These are phyloP conservation scores for Acromyrmex heyeri DNA, from an alignment of 1,140 invertebrate genomes.

Conservation along the genomic window DNA sequence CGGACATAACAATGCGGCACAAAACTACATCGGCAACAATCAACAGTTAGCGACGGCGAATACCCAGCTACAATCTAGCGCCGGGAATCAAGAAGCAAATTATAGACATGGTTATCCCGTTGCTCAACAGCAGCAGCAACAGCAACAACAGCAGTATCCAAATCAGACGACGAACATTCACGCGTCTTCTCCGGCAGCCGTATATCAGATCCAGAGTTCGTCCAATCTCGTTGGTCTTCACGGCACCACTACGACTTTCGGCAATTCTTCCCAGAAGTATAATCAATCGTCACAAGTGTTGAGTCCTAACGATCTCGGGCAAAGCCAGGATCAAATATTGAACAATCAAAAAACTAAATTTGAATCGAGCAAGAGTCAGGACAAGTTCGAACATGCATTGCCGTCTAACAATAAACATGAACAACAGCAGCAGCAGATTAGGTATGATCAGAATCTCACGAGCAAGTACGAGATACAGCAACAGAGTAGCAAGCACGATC, in stretches of 20 bases:
- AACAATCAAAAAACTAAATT: constrained; percentile 66
- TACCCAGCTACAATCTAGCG: constrained; percentile 55
- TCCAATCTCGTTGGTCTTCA: constrained; percentile 64
- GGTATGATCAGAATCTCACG: constrained; percentile 66
- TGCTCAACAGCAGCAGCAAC: constrained; percentile 64
- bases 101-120: constrained; percentile 78
- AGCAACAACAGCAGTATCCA: constrained; percentile 51
- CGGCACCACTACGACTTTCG: constrained; percentile 41
- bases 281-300: constrained; percentile 71
- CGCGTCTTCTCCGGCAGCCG: constrained; percentile 49
- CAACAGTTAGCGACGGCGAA: constrained; percentile 66
- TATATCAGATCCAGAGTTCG: constrained; percentile 77
- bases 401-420: constrained; percentile 66
- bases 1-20: constrained; percentile 82
- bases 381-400: constrained; percentile 77
- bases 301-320: constrained; percentile 44
- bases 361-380: constrained; percentile 69
- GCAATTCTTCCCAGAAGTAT: constrained; percentile 67
- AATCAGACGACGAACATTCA: constrained; percentile 50
- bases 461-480: constrained; percentile 72
- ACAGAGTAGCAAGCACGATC: constrained; percentile 65
- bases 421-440: constrained; percentile 53
- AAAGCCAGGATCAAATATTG: constrained; percentile 52
- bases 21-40: constrained; percentile 72
- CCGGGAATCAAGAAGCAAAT: constrained; percentile 75